Percentiles rank a stretch among this genome's conserved stretches.
These are phyloP conservation scores for Philereme transversata DNA, from an alignment of 2,888 invertebrate genomes.

Conservation along the genomic window DNA sequence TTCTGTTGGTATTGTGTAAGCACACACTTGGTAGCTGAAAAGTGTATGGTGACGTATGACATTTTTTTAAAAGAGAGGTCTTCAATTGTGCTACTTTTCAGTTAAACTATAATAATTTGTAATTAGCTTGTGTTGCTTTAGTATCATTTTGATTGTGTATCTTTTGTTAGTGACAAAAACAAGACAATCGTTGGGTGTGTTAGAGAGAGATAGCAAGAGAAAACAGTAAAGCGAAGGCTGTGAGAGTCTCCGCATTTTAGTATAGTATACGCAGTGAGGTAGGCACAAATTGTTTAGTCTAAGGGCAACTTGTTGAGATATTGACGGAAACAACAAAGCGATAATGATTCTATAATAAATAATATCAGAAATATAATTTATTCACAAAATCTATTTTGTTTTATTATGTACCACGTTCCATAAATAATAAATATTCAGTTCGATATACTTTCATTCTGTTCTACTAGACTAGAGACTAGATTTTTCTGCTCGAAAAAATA, in stretches of 20 bases:
- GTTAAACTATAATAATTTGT: conserved; percentile 15
- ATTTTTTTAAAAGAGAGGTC: too few relatives aligned
- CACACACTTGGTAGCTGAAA: conserved; percentile 30
- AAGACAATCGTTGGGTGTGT: conserved; percentile 24
- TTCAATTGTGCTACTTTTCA: too few relatives aligned
- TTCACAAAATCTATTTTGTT: conserved; percentile 56
- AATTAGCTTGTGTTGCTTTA: conserved; percentile 31
- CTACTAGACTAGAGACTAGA: too few relatives aligned
- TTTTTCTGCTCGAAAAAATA: too few relatives aligned
- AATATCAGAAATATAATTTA: conserved; percentile 78
- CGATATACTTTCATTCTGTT: too few relatives aligned
- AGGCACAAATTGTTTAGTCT: conserved; percentile 75
- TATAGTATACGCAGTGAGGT: conserved; percentile 47
- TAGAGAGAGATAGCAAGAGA: conserved; percentile 11
- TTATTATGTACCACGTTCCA: conserved; percentile 1
- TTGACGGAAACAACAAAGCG: conserved; percentile 74
- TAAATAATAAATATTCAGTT: too few relatives aligned
- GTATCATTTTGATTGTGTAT: conserved; percentile 20
- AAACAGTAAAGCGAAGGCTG: conserved; percentile 17
- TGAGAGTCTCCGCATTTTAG: conserved; percentile 29
- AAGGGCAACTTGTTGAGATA: conserved; percentile 69
- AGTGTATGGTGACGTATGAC: too few relatives aligned
- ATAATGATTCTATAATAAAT: conserved; percentile 72
- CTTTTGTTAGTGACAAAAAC: conserved; percentile 32
- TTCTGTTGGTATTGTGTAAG: conserved; percentile 39